Conservation (phyloP, 2,113 vertebrate genomes). For the Ranitomeya imitator region DNA sequence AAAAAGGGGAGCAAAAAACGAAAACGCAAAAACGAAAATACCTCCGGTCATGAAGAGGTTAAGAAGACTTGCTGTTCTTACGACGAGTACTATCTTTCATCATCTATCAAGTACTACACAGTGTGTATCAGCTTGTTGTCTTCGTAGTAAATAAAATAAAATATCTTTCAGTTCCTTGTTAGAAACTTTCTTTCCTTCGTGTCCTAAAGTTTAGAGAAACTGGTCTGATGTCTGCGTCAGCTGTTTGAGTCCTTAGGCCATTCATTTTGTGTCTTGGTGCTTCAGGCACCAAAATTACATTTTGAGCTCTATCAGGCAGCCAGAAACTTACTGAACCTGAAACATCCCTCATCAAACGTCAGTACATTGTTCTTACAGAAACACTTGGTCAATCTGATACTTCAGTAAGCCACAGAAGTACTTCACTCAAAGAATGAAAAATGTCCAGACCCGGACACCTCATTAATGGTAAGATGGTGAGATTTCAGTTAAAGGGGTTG, state of each 20-base stretch:
- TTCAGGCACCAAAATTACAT: constrained; percentile 33
- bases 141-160: background rate
- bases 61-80: too few species aligned
- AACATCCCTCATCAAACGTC: constrained; percentile 24
- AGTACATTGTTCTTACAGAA: constrained; percentile 8
- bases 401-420: background rate
- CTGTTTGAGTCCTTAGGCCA: constrained; percentile 22
- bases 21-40: too few species aligned
- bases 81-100: too few species aligned
- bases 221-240: constrained; percentile 14
- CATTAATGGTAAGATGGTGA: too few species aligned
- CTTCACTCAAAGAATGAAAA: background rate
- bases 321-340: constrained; percentile 23
- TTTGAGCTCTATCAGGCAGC: constrained; percentile 25
- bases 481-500: too few species aligned
- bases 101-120: background rate
- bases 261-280: constrained; percentile 27
- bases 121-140: background rate
- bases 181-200: constrained; percentile 1
- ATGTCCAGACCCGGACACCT: too few species aligned
- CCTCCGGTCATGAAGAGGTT: too few species aligned
- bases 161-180: background rate
- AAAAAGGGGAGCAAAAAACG: too few species aligned
- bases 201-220: background rate
- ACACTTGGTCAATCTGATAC: background rate